Percentiles rank a stretch among this genome's conserved stretches.
phyloP scores from a whole-genome alignment of 2,888 invertebrate genomes.

The Bugula neritina region DNA sequence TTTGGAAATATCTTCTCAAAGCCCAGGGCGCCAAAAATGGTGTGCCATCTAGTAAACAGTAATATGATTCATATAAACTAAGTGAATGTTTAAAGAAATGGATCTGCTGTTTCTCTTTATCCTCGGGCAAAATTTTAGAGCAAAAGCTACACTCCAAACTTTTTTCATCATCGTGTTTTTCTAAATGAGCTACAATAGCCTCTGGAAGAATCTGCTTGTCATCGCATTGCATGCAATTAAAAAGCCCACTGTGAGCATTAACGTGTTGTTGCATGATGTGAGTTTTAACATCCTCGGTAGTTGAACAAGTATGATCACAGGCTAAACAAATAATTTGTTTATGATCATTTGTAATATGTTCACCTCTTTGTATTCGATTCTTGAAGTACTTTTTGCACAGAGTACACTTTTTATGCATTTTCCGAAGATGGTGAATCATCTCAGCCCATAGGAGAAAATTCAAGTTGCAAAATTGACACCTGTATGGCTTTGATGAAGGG shows the following conservation, averaged over 20 bases:
- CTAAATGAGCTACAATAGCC: neutral
- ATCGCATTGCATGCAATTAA: neutral
- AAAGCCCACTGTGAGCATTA: neutral
- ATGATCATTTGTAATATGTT: constrained; percentile 1
- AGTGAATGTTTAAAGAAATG: neutral
- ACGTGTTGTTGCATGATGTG: constrained; percentile 6
- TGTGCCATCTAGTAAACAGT: neutral
- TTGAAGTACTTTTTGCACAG: neutral
- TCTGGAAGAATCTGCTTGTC: neutral
- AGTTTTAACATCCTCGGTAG: neutral
- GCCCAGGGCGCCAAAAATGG: constrained; percentile 1
- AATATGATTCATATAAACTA: too few species aligned
- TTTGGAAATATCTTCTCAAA: too few species aligned
- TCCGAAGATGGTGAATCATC: neutral
- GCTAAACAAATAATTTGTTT: constrained; percentile 17
- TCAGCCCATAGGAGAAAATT: neutral
- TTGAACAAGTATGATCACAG: neutral
- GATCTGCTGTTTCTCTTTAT: neutral
- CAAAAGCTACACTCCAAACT: neutral
- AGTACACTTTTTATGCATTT: neutral
- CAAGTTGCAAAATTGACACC: neutral
- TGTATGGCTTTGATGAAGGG: neutral
- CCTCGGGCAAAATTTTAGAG: neutral
- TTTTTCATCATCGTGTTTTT: neutral
- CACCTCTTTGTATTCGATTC: neutral